phyloP scores from a whole-genome alignment of 2,888 invertebrate species.

The Carpatolechia fugitivella region DNA sequence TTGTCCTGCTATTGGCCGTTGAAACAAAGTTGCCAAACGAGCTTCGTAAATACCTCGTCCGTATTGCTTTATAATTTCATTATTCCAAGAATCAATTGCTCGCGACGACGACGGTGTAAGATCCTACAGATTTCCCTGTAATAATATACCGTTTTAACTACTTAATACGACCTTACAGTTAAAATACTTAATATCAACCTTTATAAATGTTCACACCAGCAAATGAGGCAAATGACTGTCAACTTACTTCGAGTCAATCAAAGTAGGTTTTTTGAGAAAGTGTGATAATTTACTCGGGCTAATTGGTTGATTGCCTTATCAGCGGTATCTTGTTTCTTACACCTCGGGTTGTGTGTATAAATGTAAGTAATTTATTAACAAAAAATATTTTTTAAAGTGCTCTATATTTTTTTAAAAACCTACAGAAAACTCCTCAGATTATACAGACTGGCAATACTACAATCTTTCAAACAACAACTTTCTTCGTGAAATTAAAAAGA shows the following conservation, averaged over 20 bases:
- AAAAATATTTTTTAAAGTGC: no score
- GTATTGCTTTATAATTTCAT: constrained; percentile 50
- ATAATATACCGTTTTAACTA: constrained; percentile 56
- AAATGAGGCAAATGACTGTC: constrained; percentile 12
- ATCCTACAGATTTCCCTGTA: constrained; percentile 42
- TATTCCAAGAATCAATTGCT: constrained; percentile 62
- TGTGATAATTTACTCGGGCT: constrained; percentile 7
- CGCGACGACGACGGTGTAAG: constrained; percentile 44
- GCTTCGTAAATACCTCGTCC: constrained; percentile 40
- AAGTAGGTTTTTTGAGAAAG: constrained; percentile 20
- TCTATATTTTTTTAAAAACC: no score
- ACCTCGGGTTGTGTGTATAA: constrained; percentile 1
- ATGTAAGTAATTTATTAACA: not conserved
- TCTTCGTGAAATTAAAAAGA: not conserved
- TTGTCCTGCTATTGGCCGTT: no score
- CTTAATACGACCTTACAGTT: constrained; percentile 38
- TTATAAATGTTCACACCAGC: constrained; percentile 31
- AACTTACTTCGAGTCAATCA: constrained; percentile 21
- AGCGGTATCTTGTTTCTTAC: not conserved
- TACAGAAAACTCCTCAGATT: not conserved
- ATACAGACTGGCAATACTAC: not conserved
- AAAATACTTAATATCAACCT: constrained; percentile 42
- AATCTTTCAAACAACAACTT: not conserved
- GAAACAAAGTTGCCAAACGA: not conserved
- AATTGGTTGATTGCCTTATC: constrained; percentile 16